Evolutionary conservation across 2,888 invertebrate genomes (phyloP).

Genomic region (Imbricaverruca yamaguchii): DNA sequence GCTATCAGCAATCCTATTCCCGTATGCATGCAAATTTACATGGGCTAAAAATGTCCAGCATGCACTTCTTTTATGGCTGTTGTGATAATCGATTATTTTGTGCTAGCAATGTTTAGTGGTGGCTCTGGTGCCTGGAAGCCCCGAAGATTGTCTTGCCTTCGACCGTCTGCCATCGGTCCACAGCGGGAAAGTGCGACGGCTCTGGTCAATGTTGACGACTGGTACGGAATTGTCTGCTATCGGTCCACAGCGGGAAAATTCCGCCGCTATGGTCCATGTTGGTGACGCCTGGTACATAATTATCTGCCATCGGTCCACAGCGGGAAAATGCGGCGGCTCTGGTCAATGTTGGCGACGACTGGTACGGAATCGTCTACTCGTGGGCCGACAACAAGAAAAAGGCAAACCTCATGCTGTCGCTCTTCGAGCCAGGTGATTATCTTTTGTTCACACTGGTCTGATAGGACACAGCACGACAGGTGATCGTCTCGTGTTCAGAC

Average conservation of each 20-base stretch:
- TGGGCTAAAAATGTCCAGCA: no score
- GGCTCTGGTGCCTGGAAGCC: no score
- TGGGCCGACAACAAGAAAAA: conserved; percentile 89
- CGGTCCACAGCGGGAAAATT: conserved; percentile 72
- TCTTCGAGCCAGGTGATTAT: conserved; percentile 59
- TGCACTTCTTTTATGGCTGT: no score
- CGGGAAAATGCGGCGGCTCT: conserved; percentile 86
- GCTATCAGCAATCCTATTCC: no score
- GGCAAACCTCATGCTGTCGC: conserved; percentile 82
- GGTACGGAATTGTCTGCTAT: conserved; percentile 93
- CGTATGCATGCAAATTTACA: no score
- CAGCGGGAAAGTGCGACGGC: conserved; percentile 85
- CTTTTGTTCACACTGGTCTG: no score
- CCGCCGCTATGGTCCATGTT: conserved; percentile 78
- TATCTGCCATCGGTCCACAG: conserved; percentile 69
- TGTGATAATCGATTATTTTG: no score
- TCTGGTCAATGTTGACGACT: conserved; percentile 71
- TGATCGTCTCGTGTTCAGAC: no score
- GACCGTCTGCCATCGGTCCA: conserved; percentile 56
- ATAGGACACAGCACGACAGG: no score
- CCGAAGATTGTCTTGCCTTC: no score
- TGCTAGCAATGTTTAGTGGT: no score
- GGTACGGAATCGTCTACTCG: conserved; percentile 91
- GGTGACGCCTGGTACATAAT: conserved; percentile 90
- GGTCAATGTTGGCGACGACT: conserved; percentile 71